Conservation (phyloP, 2,113 vertebrate species). For the Coptodon rendalli region DNA sequence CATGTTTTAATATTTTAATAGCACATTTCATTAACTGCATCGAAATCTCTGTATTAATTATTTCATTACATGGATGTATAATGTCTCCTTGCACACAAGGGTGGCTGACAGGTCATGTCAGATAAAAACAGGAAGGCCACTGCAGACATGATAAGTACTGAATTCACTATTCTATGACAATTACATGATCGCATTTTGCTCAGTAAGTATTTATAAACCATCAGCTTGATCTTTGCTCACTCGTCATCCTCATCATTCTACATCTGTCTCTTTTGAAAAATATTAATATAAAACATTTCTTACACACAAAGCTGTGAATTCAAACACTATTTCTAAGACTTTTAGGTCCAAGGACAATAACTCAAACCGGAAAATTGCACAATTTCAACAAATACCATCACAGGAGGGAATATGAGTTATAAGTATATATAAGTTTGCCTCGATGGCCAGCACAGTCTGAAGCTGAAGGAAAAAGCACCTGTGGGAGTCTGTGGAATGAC, state of each 20-base stretch:
- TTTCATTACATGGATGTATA: background rate
- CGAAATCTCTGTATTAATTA: background rate
- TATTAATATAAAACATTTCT: background rate
- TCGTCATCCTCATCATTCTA: background rate
- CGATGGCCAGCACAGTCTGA: background rate
- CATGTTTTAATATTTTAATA: background rate
- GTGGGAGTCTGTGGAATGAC: background rate
- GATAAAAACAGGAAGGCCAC: background rate
- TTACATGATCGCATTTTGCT: background rate
- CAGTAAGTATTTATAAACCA: background rate
- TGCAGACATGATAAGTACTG: background rate
- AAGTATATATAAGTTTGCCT: background rate
- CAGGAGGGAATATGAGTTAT: background rate
- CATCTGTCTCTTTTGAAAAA: background rate
- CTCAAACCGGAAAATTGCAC: background rate
- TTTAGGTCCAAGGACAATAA: background rate
- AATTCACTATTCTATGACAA: background rate
- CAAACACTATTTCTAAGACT: background rate
- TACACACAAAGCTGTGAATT: background rate
- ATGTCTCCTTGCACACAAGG: background rate
- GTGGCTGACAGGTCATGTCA: background rate
- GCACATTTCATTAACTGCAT: background rate
- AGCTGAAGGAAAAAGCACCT: background rate
- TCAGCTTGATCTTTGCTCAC: background rate
- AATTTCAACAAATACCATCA: background rate